Evolutionary conservation across 2,797 vertebrate genomes (phyloP).

Genomic region (Clarias fuscus): DNA sequence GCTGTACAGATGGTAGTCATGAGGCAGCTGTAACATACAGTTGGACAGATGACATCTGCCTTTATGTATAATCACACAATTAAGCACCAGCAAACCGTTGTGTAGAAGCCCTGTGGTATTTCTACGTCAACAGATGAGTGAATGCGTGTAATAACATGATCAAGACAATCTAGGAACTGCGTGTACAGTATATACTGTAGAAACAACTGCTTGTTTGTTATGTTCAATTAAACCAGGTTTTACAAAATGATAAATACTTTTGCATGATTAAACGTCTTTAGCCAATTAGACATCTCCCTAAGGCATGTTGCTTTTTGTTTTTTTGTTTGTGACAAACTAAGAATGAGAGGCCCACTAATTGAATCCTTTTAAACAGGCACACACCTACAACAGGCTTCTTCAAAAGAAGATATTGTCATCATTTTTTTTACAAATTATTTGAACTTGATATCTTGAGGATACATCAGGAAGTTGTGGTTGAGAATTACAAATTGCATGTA

Average conservation of each 20-base stretch:
- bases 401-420: not conserved
- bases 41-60: slow-evolving; percentile 50
- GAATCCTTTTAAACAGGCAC: slow-evolving; percentile 28
- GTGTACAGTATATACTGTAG: not conserved
- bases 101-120: slow-evolving; percentile 37
- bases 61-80: slow-evolving; percentile 56
- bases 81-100: slow-evolving; percentile 38
- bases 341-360: slow-evolving; percentile 22
- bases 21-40: slow-evolving; percentile 60
- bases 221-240: slow-evolving; percentile 30
- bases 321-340: slow-evolving; percentile 8
- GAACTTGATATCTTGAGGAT: not conserved
- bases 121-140: slow-evolving; percentile 46
- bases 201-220: slow-evolving; percentile 13
- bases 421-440: not conserved
- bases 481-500: not conserved
- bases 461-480: not conserved
- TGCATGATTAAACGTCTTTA: slow-evolving; percentile 38
- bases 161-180: slow-evolving; percentile 30
- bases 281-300: slow-evolving; percentile 26
- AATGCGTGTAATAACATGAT: slow-evolving; percentile 43
- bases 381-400: not conserved
- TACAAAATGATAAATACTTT: slow-evolving; percentile 42
- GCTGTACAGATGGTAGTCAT: slow-evolving; percentile 70
- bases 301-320: slow-evolving; percentile 31